Evolutionary conservation across 2,113 vertebrate genomes (phyloP), one percentile per base, ranked within the genome.

Genomic region (Romanogobio albipinnatus): DNA sequence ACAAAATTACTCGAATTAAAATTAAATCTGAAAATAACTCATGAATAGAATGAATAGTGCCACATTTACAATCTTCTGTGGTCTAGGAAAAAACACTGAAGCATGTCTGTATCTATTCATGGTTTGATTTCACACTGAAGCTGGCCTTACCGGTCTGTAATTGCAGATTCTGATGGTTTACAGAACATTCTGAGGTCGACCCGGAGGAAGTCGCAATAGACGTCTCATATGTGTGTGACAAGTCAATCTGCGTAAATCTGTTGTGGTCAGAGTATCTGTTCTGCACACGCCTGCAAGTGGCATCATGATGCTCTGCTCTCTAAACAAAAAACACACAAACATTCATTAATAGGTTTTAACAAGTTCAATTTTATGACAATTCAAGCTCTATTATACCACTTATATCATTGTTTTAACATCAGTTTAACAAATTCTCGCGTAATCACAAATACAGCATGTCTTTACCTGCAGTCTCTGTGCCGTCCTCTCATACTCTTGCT

Each of bases 221-320:
- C 1, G 29, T 43, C 4, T 82, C 77, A 8, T 39, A 76, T 0
- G 51, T 29, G 24, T n/a, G 74, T 15, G 84, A 84, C 3, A 36
- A 43, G 4, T 81, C 39, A 39, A 22, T 82, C 78, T 87, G 88
- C 49, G 87, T 79, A 68, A 82, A 79, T 0, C 80, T 76, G 61
- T 87, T 89, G 61, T 92, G 87, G 26, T 86, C 84, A 2, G 86
- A n/a, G 47, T 91, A 88, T 51, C 74, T 89, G 61, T 83, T 92
- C 74, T 82, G 91, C 19, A 92, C 90, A 77, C 91, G 92, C 51
- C 24, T 87, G 14, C 62, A 87, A 19, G 89, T 90, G 0, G 84
- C 89, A 1, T 94, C 92, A 26, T 85, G 36, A n/a, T 83, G 90
- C 87, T 94, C 93, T 0, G 93, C 93, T 5, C 92, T 91, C 93